Conservation (phyloP, 2,797 vertebrate genomes). For the Mus minutoides region DNA sequence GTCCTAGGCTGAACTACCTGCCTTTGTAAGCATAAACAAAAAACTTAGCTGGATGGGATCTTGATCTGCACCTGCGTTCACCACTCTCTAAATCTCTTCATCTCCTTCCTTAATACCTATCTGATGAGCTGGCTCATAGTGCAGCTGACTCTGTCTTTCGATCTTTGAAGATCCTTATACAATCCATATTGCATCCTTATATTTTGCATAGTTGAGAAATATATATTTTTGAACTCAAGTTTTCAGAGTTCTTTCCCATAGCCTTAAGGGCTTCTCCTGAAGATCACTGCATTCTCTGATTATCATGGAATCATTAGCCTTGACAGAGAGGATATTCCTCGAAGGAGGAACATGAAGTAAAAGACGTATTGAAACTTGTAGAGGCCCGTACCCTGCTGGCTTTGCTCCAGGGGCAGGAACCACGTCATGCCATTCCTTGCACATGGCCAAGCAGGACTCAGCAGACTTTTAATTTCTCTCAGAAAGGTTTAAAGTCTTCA, state of each 20-base stretch:
- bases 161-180: not conserved
- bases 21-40: not conserved
- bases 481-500: not conserved
- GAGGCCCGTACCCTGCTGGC: not conserved
- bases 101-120: not conserved
- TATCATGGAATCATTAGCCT: not conserved
- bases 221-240: not conserved
- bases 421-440: not conserved
- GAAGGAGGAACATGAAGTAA: not conserved
- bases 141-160: not conserved
- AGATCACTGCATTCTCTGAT: not conserved
- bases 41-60: not conserved
- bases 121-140: not conserved
- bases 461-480: conserved; percentile 29
- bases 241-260: not conserved
- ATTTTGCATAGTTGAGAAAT: not conserved
- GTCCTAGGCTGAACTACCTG: not conserved
- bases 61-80: not conserved
- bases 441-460: not conserved
- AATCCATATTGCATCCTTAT: not conserved
- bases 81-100: not conserved
- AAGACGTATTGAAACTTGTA: not conserved
- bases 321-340: not conserved
- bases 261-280: not conserved
- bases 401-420: not conserved